Evolutionary conservation across 2,888 invertebrate species (phyloP).

Genomic region (Druceiella hillmani): DNA sequence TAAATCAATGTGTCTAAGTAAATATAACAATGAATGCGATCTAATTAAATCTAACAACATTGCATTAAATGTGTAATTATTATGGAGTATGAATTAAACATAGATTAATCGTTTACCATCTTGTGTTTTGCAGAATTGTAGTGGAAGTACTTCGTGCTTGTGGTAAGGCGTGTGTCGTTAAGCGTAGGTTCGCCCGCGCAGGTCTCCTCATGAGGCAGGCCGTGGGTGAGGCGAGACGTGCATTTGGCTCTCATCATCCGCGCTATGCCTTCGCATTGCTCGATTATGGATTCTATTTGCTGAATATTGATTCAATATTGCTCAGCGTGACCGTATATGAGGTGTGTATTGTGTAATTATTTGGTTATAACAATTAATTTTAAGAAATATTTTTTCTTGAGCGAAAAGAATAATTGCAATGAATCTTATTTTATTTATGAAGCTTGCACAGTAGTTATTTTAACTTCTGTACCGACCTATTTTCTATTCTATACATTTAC

Average conservation of each 20-base stretch:
- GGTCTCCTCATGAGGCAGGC: conserved; percentile 80
- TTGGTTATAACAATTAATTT: too few relatives aligned
- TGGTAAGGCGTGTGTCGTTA: conserved; percentile 85
- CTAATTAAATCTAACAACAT: too few relatives aligned
- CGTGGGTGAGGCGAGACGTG: conserved; percentile 60
- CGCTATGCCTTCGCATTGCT: conserved; percentile 79
- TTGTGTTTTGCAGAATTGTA: conserved; percentile 59
- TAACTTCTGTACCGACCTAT: neutral
- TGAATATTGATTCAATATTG: conserved; percentile 81
- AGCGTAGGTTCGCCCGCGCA: conserved; percentile 77
- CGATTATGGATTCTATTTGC: conserved; percentile 86
- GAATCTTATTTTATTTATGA: conserved; percentile 7
- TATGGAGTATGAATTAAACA: conserved; percentile 13
- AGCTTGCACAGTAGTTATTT: neutral
- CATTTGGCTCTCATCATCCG: conserved; percentile 65
- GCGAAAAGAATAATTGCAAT: too few relatives aligned
- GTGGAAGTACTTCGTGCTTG: conserved; percentile 83
- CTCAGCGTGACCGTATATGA: conserved; percentile 83
- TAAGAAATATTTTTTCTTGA: too few relatives aligned
- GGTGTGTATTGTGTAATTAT: conserved; percentile 35
- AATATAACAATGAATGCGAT: too few relatives aligned
- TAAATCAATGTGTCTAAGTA: too few relatives aligned
- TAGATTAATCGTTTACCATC: too few relatives aligned
- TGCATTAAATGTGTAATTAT: too few relatives aligned
- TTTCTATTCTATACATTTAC: too few relatives aligned